Evolutionary conservation across 2,888 invertebrate species (phyloP), one percentile per base, ranked within the genome.

Genomic region (Nephrocerus scutellatus): DNA sequence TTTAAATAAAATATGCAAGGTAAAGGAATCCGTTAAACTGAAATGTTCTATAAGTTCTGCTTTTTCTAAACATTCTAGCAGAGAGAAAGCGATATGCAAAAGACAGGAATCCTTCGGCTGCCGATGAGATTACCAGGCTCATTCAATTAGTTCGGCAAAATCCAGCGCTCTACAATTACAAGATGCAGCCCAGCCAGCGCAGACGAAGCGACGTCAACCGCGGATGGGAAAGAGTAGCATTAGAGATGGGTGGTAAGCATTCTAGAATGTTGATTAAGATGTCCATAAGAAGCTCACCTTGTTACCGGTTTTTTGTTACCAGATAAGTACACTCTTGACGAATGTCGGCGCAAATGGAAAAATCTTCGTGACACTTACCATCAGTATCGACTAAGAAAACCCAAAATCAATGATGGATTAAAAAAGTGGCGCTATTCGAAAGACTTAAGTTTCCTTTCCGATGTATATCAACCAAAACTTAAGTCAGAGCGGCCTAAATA

Each of bases 371-470:
- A 65, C 33, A 65, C 64, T 4, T 65, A 63, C 43, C 65, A 65
- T 43, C 66, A 64, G 38, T 62, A 62, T 42, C 56, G 62, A 4
- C 51, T 63, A 8, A 56, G 63, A 4, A 62, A 63, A 23, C 60
- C 60, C 12, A 62, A 62, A 57, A 54, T 43, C 49, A 56, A 50
- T 46, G 62, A 19, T 50, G 51, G 63, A 4, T 44, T 62, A 4
- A 60, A 63, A n/a, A 65, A 62, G 41, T 64, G 64, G 64, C 61
- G 63, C 2, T 64, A 65, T 31, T 59, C 59, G 23, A 56, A 61
- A 34, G 62, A 62, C 32, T 44, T 64, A 38, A 56, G 58, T 14
- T 64, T 64, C 24, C 52, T 64, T 1, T 61, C 62, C 5, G 38
- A 40, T 6, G 56, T 64, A 1, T 65, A 65, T 43, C 63, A 62